Base-by-base conservation (phyloP, 2,888 invertebrate species). In the Liodrosophila aerea region DNA sequence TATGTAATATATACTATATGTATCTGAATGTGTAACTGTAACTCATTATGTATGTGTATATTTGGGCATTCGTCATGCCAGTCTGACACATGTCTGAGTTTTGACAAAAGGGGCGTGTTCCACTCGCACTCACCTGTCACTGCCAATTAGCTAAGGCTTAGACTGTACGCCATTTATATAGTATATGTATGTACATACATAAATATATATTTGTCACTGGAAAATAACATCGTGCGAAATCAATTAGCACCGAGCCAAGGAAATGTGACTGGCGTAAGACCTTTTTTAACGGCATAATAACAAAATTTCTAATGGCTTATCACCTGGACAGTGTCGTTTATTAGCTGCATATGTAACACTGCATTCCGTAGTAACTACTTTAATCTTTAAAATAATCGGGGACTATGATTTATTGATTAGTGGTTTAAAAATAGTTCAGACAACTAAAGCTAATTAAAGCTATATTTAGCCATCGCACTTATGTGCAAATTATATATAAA, bases 201-300 rank as follows among this genome's bases (percentile, higher is more conserved):
- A n/a, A n/a, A n/a, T n/a, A n/a, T n/a, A 27, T 30, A 41, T 61
- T 68, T 67, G 73, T 46, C 73, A 52, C 47, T 44, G 54, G 40
- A 73, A 54, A 29, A 67, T 16, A 41, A 36, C 33, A 60, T 53
- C 41, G 73, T 68, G 73, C 39, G 44, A 62, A 69, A 47, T 52
- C 45, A 62, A 62, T 69, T 73, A 69, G 43, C 69, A 34, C 22
- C 22, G 34, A 40, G 31, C 36, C 56, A 29, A 61, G 69, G 73
- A 68, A 73, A 68, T 68, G 43, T 37, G 29, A 29, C 27, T 33
- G 13, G 18, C 15, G 18, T 7, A 41, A 43, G 54, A 43, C 44
- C 66, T 52, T 50, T 45, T 16, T 0, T 49, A 36, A n/a, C 18
- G 13, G 9, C 33, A 29, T 34, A 59, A 31, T 15, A 44, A 30